A percentile compares a stretch with the other conserved stretches of the same genome.
phyloP scores from a whole-genome alignment of 2,113 vertebrate genomes.

The Python bivittatus region DNA sequence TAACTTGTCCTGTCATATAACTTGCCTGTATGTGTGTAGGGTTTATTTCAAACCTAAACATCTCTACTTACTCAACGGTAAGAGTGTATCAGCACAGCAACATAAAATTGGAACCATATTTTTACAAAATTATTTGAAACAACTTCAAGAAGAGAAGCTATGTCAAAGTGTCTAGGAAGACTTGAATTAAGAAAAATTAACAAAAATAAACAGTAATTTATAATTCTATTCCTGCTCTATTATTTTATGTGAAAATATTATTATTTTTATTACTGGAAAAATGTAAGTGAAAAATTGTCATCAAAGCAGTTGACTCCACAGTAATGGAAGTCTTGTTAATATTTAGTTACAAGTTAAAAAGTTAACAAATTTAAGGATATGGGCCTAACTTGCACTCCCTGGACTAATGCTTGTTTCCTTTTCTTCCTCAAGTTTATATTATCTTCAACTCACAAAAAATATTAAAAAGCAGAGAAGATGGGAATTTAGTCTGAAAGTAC shows the following conservation, averaged over 20 bases:
- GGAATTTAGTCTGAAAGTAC: neutral
- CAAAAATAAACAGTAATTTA: neutral
- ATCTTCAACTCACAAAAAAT: neutral
- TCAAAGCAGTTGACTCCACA: neutral
- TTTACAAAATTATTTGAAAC: neutral
- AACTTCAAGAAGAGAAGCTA: neutral
- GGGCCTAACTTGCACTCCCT: neutral
- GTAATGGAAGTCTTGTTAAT: neutral
- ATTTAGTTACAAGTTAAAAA: no score
- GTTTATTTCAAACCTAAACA: neutral
- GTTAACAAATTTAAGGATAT: neutral
- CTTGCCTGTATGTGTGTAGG: neutral
- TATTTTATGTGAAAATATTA: neutral
- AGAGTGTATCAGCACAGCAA: neutral
- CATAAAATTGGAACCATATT: neutral
- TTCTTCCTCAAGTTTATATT: neutral
- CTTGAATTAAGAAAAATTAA: neutral
- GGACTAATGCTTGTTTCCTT: neutral
- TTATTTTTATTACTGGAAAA: neutral
- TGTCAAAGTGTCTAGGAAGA: neutral
- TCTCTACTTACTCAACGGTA: neutral
- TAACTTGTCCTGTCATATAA: neutral
- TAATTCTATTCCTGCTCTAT: neutral
- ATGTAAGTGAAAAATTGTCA: neutral
- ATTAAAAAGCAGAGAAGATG: neutral